These are phyloP conservation scores for Pterostichus madidus DNA, from an alignment of 2,888 invertebrate genomes.

Conservation along the genomic window DNA sequence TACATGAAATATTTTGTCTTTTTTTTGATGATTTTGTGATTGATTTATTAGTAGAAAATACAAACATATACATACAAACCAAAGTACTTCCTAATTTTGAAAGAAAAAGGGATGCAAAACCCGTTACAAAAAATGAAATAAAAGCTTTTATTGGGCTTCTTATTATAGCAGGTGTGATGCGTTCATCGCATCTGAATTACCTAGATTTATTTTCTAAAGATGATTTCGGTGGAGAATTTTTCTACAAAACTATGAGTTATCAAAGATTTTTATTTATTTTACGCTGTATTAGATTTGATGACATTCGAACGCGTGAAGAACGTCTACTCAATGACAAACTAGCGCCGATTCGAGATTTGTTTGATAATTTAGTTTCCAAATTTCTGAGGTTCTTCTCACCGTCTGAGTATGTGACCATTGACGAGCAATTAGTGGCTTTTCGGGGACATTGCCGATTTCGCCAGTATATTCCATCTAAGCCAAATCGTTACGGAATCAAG, in stretches of 20 bases:
- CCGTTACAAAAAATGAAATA: constrained; percentile 7
- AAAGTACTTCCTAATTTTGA: too few species aligned
- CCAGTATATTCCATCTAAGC: too few species aligned
- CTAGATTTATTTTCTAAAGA: constrained; percentile 29
- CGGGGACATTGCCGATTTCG: too few species aligned
- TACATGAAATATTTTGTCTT: too few species aligned
- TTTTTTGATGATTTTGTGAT: too few species aligned
- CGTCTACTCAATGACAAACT: background rate
- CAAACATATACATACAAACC: too few species aligned
- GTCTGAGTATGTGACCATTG: background rate
- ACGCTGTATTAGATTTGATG: constrained; percentile 21
- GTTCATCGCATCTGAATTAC: constrained; percentile 42
- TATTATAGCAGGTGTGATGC: constrained; percentile 24
- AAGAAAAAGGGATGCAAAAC: too few species aligned
- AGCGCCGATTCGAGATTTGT: too few species aligned
- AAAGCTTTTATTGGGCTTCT: constrained; percentile 51
- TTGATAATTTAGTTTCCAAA: too few species aligned
- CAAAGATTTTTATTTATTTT: constrained; percentile 32
- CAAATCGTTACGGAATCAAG: too few species aligned
- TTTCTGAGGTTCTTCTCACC: background rate
- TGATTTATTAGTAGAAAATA: too few species aligned
- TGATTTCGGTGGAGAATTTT: constrained; percentile 35
- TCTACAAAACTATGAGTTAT: constrained; percentile 34
- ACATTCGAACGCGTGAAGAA: constrained; percentile 12
- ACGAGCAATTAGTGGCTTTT: too few species aligned